Base-by-base conservation (phyloP, 2,888 invertebrate species). In the Sesia bembeciformis region DNA sequence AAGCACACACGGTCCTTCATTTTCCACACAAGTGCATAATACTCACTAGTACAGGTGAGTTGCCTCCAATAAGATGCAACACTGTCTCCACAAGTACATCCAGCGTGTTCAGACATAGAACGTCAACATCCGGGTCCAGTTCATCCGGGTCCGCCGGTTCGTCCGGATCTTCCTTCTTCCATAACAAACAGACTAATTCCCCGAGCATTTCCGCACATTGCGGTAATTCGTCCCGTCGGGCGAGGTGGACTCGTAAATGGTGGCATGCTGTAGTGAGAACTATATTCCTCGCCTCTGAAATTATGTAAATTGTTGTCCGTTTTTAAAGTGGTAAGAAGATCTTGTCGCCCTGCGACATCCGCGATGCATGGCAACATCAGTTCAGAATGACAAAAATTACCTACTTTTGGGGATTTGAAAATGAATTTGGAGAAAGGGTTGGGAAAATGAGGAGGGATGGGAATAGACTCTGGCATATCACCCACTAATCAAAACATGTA, bases 31-130 rank as follows among this genome's bases (percentile, higher is more conserved):
- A 23, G 43, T 43, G 4, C 8, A 4, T 6, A 53, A 51, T 4
- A 68, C 81, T 76, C 52, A 93, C 93, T 73, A 94, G 82, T 7
- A 95, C 93, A 0, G 93, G 91, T 4, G 93, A 92, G 39, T 93
- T 94, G 41, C 95, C 93, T 59, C 96, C 95, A 67, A 96, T 94
- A 40, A 96, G 92, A 61, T 94, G 93, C 59, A 96, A 87, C 4
- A 96, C 95, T 0, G 96, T 95, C 73, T 97, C 95, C 51, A 97
- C 94, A 4, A 97, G 88, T 57, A 96, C 95, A 67, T 96, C 96
- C 56, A 97, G 81, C 4, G 95, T 93, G 57, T 94, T 94, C 58
- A 95, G 84, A 71, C 96, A 95, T 4, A 97, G 81, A 0, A 95
- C 95, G 66, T 97, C 96, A 3, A 97, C 93, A 70, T 97, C 96